Conservation (phyloP, 2,888 invertebrate species). For the Acronicta aceris region DNA sequence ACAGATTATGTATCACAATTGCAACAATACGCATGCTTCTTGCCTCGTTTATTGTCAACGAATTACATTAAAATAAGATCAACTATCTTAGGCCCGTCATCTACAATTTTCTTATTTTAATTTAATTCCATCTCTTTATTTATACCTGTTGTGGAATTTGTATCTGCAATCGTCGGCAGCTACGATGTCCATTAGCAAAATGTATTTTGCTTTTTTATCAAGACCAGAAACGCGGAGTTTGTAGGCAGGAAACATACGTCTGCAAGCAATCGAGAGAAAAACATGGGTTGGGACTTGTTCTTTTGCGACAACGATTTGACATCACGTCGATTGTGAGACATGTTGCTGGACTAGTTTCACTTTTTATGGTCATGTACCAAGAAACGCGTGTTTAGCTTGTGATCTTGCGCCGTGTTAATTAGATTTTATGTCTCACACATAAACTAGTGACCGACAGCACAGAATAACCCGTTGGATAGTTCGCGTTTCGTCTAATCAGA, state of each 20-base stretch:
- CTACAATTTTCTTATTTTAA: conserved; percentile 83
- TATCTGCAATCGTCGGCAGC: conserved; percentile 98
- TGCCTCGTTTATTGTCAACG: conserved; percentile 84
- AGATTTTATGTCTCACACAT: conserved; percentile 59
- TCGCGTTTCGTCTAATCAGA: conserved; percentile 60
- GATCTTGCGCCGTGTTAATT: conserved; percentile 80
- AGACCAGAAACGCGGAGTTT: conserved; percentile 98
- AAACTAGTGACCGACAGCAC: conserved; percentile 39
- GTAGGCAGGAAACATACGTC: conserved; percentile 99
- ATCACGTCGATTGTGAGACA: conserved; percentile 87
- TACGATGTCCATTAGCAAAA: conserved; percentile 98
- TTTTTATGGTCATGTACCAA: conserved; percentile 76
- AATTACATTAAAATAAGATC: conserved; percentile 88
- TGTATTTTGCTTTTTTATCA: conserved; percentile 99
- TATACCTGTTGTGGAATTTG: conserved; percentile 97
- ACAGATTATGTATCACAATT: conserved; percentile 53
- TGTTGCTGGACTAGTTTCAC: conserved; percentile 80
- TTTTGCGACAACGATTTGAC: conserved; percentile 86
- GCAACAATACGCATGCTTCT: conserved; percentile 91
- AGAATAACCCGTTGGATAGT: conserved; percentile 9
- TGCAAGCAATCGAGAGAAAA: conserved; percentile 91
- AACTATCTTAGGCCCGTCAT: conserved; percentile 65
- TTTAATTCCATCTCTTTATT: conserved; percentile 82
- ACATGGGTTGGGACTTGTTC: conserved; percentile 86
- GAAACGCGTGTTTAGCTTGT: conserved; percentile 83